Conservation (phyloP, 2,888 invertebrate species). For the Lithosia quadra region DNA sequence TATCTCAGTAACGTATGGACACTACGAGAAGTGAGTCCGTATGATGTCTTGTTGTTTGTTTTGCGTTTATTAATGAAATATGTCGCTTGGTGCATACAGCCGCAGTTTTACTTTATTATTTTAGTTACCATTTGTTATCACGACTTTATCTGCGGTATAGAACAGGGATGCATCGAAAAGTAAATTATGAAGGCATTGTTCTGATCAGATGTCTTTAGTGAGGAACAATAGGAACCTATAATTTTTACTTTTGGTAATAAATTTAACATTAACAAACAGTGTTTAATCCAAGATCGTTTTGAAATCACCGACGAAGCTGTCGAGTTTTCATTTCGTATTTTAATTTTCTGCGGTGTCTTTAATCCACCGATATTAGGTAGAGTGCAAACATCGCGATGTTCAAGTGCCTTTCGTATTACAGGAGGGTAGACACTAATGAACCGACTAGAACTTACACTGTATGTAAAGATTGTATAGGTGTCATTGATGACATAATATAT, state of each 20-base stretch:
- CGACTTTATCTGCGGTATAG: conserved; percentile 84
- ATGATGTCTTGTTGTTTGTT: conserved; percentile 82
- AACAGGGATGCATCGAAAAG: conserved; percentile 82
- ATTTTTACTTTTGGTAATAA: conserved; percentile 79
- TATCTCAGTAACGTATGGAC: conserved; percentile 86
- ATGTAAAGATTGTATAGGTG: too few species aligned
- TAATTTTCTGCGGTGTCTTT: conserved; percentile 80
- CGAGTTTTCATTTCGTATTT: conserved; percentile 72
- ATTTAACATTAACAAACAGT: conserved; percentile 78
- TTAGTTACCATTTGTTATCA: conserved; percentile 87
- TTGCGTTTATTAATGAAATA: conserved; percentile 87
- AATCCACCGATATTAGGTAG: conserved; percentile 81
- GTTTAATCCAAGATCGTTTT: conserved; percentile 47
- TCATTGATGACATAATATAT: too few species aligned
- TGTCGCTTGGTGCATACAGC: conserved; percentile 80
- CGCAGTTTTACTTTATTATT: conserved; percentile 84
- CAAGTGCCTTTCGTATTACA: conserved; percentile 56
- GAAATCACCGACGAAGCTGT: conserved; percentile 49
- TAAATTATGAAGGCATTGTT: conserved; percentile 86
- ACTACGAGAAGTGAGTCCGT: conserved; percentile 84
- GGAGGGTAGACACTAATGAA: conserved; percentile 75
- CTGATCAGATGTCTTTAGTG: conserved; percentile 75
- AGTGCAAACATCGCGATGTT: conserved; percentile 72
- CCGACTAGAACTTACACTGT: conserved; percentile 63
- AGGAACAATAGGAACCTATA: conserved; percentile 82